These are phyloP conservation scores for Drosophila pruinosa DNA, from an alignment of 1,140 invertebrate species.

Conservation along the genomic window DNA sequence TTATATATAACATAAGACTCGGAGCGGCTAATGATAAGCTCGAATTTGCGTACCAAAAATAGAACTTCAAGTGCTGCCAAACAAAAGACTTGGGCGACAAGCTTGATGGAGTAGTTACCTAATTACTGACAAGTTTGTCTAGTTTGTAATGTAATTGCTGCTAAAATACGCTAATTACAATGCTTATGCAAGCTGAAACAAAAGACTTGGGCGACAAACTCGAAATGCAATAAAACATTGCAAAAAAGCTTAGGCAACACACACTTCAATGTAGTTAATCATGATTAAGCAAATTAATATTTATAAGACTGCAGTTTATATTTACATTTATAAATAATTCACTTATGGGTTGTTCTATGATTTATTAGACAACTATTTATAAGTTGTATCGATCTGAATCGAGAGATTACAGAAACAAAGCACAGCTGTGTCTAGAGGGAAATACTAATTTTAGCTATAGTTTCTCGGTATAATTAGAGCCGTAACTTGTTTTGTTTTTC, in stretches of 20 bases:
- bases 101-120: constrained; percentile 22
- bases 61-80: constrained; percentile 12
- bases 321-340: not conserved
- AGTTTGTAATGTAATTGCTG: constrained; percentile 7
- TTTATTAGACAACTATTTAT: not conserved
- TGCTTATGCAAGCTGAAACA: constrained; percentile 8
- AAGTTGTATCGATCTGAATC: not conserved
- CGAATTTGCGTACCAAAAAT: not conserved
- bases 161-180: not conserved
- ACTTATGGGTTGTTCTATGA: not conserved
- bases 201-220: constrained; percentile 19
- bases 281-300: not conserved
- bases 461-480: constrained; percentile 2
- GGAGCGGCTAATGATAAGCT: constrained; percentile 37
- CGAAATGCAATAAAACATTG: not conserved
- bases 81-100: constrained; percentile 57
- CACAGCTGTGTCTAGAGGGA: not conserved
- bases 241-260: constrained; percentile 16
- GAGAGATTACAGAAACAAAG: not conserved
- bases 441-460: not conserved
- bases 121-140: constrained; percentile 42
- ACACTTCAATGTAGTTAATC: not conserved
- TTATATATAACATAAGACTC: not conserved
- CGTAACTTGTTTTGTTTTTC: not conserved
- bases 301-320: not conserved